These are phyloP conservation scores for Coelopa pilipes DNA, from an alignment of 2,888 invertebrate genomes.

Conservation along the genomic window DNA sequence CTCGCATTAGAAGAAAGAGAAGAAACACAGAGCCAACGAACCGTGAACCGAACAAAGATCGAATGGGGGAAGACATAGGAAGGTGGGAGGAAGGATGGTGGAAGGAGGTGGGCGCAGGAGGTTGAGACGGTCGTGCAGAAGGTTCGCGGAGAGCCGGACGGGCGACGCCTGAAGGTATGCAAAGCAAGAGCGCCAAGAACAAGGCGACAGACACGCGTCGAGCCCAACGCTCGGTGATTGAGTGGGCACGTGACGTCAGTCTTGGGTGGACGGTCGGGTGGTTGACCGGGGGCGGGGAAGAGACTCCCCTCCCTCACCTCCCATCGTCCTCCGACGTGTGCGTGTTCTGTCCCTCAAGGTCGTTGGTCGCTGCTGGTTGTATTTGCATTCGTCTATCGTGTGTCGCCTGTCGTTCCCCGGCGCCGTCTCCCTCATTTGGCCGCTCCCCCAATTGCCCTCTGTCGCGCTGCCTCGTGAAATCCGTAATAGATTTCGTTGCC, in stretches of 20 bases:
- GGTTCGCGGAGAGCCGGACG: background rate
- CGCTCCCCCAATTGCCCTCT: too few species aligned
- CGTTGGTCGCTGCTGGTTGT: background rate
- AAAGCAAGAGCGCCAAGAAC: conserved; percentile 16
- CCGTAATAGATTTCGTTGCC: conserved; percentile 35
- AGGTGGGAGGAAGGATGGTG: background rate
- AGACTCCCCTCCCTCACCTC: too few species aligned
- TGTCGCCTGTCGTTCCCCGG: background rate
- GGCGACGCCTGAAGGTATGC: conserved; percentile 26
- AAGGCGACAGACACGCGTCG: background rate
- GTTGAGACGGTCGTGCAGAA: background rate
- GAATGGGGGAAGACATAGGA: background rate
- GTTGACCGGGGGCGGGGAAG: too few species aligned
- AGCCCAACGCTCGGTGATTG: background rate
- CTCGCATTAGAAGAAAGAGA: background rate
- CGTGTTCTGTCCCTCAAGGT: background rate
- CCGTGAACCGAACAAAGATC: background rate
- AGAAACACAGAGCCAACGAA: background rate
- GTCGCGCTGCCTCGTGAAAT: background rate
- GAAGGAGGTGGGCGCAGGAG: background rate
- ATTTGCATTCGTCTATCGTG: background rate
- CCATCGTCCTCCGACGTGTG: background rate
- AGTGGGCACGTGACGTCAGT: background rate
- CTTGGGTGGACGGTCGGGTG: background rate
- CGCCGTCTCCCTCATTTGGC: too few species aligned